phyloP scores from a whole-genome alignment of 2,797 vertebrate species.

The Anas georgica region DNA sequence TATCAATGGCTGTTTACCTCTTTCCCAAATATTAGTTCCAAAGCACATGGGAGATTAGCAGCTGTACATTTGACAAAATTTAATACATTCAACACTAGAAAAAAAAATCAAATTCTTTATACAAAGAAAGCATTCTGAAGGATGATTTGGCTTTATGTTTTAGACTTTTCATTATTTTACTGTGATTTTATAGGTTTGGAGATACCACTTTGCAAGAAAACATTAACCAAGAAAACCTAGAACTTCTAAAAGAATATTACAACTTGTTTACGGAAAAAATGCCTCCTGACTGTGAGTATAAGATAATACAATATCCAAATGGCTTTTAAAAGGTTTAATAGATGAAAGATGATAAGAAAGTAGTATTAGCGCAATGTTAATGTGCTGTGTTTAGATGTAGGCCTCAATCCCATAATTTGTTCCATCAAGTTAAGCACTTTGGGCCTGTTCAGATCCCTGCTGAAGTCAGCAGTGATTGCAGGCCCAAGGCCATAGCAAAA shows the following conservation, averaged over 20 bases:
- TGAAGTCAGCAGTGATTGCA: background rate
- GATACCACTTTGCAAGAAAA: slow-evolving; percentile 96
- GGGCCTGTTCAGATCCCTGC: background rate
- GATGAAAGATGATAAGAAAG: background rate
- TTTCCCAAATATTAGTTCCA: background rate
- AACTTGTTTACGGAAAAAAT: slow-evolving; percentile 91
- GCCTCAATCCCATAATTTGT: background rate
- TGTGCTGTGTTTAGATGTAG: background rate
- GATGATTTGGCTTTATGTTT: background rate
- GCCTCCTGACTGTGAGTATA: slow-evolving; percentile 92
- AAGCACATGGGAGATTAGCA: background rate
- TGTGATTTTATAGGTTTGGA: slow-evolving; percentile 86
- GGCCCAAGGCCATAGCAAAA: background rate
- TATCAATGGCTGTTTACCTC: background rate
- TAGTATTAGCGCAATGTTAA: background rate
- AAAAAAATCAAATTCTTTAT: background rate
- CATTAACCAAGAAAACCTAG: slow-evolving; percentile 97
- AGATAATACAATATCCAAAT: background rate
- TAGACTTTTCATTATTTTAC: background rate
- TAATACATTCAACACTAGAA: background rate
- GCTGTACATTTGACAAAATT: background rate
- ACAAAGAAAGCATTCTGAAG: background rate
- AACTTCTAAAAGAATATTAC: slow-evolving; percentile 93
- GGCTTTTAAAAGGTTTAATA: background rate
- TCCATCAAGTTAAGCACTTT: background rate